Conservation (phyloP, 1,140 invertebrate genomes). For the Aphaenogaster ashmeadi region DNA sequence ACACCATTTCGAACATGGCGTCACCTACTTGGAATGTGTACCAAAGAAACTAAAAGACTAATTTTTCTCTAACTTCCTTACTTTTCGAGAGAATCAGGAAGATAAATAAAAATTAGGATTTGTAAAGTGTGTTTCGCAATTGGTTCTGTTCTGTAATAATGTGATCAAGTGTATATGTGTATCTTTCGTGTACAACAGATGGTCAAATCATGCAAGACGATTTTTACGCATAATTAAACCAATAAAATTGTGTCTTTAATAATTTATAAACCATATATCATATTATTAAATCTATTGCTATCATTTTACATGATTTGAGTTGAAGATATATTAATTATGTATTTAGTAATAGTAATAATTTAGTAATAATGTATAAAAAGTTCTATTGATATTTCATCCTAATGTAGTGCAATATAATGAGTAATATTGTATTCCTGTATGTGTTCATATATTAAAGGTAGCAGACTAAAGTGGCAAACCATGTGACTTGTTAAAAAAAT, state of each 20-base stretch:
- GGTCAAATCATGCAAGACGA: conserved; percentile 40
- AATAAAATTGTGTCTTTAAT: conserved; percentile 16
- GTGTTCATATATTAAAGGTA: conserved; percentile 72
- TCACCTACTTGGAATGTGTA: background rate
- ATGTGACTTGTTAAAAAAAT: conserved; percentile 62
- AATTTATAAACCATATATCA: background rate
- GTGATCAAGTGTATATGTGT: conserved; percentile 16
- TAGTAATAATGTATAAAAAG: background rate
- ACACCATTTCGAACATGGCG: background rate
- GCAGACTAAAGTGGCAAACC: conserved; percentile 84
- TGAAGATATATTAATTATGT: conserved; percentile 3
- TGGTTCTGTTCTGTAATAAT: conserved; percentile 5
- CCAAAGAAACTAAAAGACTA: conserved; percentile 11
- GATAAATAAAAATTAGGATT: conserved; percentile 26
- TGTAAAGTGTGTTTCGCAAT: conserved; percentile 5
- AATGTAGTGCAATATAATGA: conserved; percentile 28
- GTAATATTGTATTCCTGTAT: conserved; percentile 49
- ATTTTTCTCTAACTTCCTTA: background rate
- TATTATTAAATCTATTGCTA: background rate
- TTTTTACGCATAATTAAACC: conserved; percentile 7
- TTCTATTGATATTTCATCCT: background rate
- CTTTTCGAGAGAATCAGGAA: background rate
- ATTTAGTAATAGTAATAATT: background rate
- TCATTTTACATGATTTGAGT: conserved; percentile 37
- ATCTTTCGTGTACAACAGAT: conserved; percentile 4